phyloP scores from a whole-genome alignment of 2,888 invertebrate genomes.

The Arge pagana region DNA sequence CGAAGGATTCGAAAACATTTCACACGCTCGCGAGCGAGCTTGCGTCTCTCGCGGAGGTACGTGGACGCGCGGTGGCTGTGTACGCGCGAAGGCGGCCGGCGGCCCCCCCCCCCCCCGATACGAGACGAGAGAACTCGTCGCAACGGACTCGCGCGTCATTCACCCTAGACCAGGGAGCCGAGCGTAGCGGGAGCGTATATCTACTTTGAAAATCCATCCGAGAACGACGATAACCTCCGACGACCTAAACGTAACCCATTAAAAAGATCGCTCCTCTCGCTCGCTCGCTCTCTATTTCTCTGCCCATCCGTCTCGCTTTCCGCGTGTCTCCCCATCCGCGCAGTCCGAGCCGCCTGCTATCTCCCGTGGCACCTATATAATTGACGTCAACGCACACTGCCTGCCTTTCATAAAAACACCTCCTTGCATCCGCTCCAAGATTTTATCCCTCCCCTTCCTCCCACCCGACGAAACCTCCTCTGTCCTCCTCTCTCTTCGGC shows the following conservation, averaged over 20 bases:
- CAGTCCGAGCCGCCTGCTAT: conserved; percentile 36
- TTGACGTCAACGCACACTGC: conserved; percentile 56
- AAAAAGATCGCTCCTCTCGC: conserved; percentile 42
- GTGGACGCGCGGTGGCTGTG: too few relatives aligned
- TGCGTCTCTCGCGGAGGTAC: too few relatives aligned
- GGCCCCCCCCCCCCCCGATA: too few relatives aligned
- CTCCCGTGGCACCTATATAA: conserved; percentile 55
- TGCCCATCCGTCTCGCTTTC: conserved; percentile 30
- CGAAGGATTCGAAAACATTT: too few relatives aligned
- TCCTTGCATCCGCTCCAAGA: conserved; percentile 55
- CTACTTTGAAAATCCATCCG: conserved; percentile 54
- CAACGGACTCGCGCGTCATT: too few relatives aligned
- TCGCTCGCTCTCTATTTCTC: conserved; percentile 17
- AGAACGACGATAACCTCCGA: conserved; percentile 50
- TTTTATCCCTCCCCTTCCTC: conserved; percentile 41
- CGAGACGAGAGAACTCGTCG: too few relatives aligned
- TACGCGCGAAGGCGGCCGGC: too few relatives aligned
- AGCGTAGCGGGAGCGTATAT: conserved; percentile 35
- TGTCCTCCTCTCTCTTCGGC: conserved; percentile 21
- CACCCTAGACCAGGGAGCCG: conserved; percentile 21
- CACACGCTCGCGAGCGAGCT: too few relatives aligned
- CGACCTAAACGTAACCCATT: conserved; percentile 55
- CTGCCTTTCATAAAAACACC: conserved; percentile 57
- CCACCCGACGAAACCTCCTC: conserved; percentile 1
- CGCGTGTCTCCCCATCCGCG: too few relatives aligned